Conservation (phyloP, 2,113 vertebrate species). For the Mustela nigripes region DNA sequence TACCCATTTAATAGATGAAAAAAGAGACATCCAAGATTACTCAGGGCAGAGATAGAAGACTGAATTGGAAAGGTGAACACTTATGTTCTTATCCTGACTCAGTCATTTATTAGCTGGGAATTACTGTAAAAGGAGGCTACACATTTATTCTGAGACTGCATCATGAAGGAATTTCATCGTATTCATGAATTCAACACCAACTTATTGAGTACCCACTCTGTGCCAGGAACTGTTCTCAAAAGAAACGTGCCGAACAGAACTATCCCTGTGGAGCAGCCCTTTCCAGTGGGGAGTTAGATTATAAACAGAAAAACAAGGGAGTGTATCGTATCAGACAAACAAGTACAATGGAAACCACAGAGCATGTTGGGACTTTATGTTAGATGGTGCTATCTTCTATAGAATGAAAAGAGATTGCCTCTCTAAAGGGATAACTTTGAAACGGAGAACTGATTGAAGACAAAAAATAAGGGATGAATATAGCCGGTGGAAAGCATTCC, state of each 20-base stretch:
- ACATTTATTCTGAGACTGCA: not conserved
- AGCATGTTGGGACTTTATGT: not conserved
- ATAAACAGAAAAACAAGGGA: not conserved
- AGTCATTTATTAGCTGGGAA: not conserved
- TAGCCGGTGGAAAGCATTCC: not conserved
- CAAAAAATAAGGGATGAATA: not conserved
- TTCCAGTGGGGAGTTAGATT: not conserved
- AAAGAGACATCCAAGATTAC: not conserved
- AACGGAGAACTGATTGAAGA: not conserved
- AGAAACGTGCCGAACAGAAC: not conserved
- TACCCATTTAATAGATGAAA: not conserved
- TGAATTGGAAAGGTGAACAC: not conserved
- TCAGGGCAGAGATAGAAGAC: not conserved
- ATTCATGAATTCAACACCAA: not conserved
- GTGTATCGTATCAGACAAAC: not conserved
- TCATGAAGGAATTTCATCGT: not conserved
- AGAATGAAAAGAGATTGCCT: not conserved
- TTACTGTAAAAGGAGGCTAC: not conserved
- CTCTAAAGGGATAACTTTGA: not conserved
- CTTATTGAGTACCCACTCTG: not conserved
- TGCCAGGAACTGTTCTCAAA: not conserved
- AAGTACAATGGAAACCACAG: not conserved
- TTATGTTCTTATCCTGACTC: not conserved
- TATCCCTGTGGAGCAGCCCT: not conserved
- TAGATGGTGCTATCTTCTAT: not conserved